Evolutionary conservation across 2,113 vertebrate genomes (phyloP), one percentile per base, ranked within the genome.

Genomic region (Catharus bicknelli): DNA sequence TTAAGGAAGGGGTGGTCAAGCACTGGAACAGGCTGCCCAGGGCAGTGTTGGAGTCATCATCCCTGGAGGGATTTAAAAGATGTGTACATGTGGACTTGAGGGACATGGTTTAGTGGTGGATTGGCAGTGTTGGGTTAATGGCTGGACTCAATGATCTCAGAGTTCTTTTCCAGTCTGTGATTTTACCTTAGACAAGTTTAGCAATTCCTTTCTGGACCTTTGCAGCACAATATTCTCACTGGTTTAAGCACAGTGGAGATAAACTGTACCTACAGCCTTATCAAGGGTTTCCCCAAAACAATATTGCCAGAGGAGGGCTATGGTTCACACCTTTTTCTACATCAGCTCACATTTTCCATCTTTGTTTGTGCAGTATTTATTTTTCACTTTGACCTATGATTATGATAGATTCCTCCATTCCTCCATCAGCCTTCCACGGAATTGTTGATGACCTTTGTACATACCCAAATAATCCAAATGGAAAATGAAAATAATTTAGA

Each of bases 401-500:
- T 88, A 58, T 59, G 38, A 83, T 38, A 74, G 74, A 77, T 83
- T 93, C 34, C 42, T 64, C 21, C 73, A 10, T 70, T 92, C 13
- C 34, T 78, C 22, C 7, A 4, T 59, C 75, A 78, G 16, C 74
- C 10, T 92, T 74, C 77, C 29, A 0, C 0, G 25, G 79, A 80
- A 79, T n/a, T 42, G 54, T 7, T 57, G 66, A 82, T 82, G 61
- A 72, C 36, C 18, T 87, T 90, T 89, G 68, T 54, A 66, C 27
- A 54, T 48, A 78, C 7, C 25, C 83, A 80, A 64, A 86, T 26
- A 88, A 51, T 59, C 57, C 75, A 38, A 40, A 23, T 21, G 69
- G 81, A 89, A 92, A 94, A 94, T 53, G 11, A 61, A 94, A 82
- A 81, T 81, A 70, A 72, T 81, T 81, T 63, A 67, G 18, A 27